Evolutionary conservation across 2,113 vertebrate genomes (phyloP).

Genomic region (Centropus unirufus): DNA sequence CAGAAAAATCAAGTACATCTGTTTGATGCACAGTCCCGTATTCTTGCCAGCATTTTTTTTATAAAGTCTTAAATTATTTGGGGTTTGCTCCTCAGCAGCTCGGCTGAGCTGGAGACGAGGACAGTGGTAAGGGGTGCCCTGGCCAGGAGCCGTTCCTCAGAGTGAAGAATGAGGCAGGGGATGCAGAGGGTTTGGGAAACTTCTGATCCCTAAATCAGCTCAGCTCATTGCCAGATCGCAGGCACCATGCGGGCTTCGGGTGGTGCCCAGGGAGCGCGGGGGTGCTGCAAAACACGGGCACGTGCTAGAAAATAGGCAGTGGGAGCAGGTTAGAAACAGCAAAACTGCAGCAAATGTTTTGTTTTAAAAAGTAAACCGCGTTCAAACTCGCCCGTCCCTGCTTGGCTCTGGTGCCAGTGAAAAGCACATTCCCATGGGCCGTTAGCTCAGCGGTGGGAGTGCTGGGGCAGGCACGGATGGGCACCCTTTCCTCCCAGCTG

Average conservation of each 20-base stretch:
- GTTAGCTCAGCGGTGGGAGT: not conserved
- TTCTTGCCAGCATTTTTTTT: conserved; percentile 3
- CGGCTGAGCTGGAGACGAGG: not conserved
- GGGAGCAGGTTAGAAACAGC: not conserved
- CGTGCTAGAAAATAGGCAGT: not conserved
- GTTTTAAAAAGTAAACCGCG: not conserved
- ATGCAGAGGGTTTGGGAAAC: not conserved
- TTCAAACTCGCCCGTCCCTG: not conserved
- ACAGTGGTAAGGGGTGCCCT: not conserved
- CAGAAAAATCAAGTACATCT: conserved; percentile 23
- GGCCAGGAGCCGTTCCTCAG: not conserved
- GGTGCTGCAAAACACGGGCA: not conserved
- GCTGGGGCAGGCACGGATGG: rapidly evolving
- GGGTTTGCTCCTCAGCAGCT: not conserved
- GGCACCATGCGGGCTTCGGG: conserved; percentile 2
- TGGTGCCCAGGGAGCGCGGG: not conserved
- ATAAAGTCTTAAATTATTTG: not conserved
- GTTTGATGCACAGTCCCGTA: not conserved
- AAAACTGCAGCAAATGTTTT: not conserved
- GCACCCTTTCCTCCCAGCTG: not conserved
- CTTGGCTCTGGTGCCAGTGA: not conserved
- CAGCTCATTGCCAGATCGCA: conserved; percentile 6
- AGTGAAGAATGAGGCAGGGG: not conserved
- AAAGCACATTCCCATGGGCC: not conserved
- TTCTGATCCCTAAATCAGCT: conserved; percentile 1